Evolutionary conservation across 2,113 vertebrate genomes (phyloP), one percentile per base, ranked within the genome.

Genomic region (Triplophysa siluroides): DNA sequence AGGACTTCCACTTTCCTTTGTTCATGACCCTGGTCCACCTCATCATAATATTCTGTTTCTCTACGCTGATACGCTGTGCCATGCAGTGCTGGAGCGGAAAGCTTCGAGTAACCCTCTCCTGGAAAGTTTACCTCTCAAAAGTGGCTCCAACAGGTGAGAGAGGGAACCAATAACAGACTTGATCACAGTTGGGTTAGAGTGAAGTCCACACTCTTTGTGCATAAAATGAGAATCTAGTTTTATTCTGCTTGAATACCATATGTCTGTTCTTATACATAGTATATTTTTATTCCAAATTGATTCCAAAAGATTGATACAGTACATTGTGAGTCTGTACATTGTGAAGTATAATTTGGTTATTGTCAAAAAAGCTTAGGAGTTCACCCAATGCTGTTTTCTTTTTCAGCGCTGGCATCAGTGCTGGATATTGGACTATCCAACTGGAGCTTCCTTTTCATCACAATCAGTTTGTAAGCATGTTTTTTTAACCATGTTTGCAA

Each of bases 391-490:
- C 3, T 41, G 10, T 69, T 38, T n/a, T 81, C 14, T 78, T 21
- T 14, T 71, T 41, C 85, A 99, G 98, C 97, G 21, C 72, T 99
- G 65, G 96, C 96, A 0, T 95, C 96, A 10, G 95, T 94, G 0
- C 88, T 99, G 87, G 97, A 99, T 77, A 96, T 99, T 84, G 97
- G 96, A 67, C 91, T 99, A 83, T 98, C 97, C 89, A 99, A 98
- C 87, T 99, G 97, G 96, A 99, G 97, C 90, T 97, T 98, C 91
- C 93, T 99, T n/a, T 99, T 96, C 81, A 94, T 99, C 91, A 96
- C 96, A 13, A 95, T 99, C 45, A 99, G 97, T 60, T 92, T 99
- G 97, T 99, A 90, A 96, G 96, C 95, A 77, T 76, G 16, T 62
- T 26, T 56, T n/a, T 61, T 23, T n/a, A 8, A 45, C 21, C 23